Percentiles rank a stretch among this genome's conserved stretches.
Evolutionary conservation across 2,113 vertebrate genomes (phyloP).

Genomic region (Etheostoma cragini): DNA sequence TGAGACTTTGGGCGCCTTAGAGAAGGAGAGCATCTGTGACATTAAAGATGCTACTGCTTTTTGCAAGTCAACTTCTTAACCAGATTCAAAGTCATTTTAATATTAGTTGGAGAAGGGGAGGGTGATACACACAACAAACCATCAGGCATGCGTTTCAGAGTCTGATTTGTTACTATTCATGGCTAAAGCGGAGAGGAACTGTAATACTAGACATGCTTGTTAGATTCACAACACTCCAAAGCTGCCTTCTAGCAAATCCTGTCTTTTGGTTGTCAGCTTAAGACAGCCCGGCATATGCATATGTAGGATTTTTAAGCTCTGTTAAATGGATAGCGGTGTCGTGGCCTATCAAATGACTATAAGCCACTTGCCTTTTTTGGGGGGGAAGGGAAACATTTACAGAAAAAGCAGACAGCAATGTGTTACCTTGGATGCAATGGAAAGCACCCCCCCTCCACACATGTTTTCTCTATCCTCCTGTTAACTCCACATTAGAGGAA

Average conservation of each 20-base stretch:
- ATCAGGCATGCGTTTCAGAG: conserved; percentile 83
- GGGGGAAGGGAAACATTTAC: conserved; percentile 17
- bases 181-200: conserved; percentile 84
- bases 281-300: conserved; percentile 83
- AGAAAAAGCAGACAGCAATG: conserved; percentile 61
- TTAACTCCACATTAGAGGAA: conserved; percentile 66
- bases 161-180: conserved; percentile 85
- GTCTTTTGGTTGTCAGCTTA: conserved; percentile 85
- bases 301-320: conserved; percentile 85
- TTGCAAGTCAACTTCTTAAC: conserved; percentile 82
- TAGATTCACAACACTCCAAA: conserved; percentile 87
- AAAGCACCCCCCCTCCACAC: conserved; percentile 2
- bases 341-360: conserved; percentile 82
- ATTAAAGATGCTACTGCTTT: conserved; percentile 81
- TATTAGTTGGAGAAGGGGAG: conserved; percentile 67
- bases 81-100: conserved; percentile 76
- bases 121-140: conserved; percentile 75
- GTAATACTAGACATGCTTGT: conserved; percentile 85
- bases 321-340: conserved; percentile 86
- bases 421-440: conserved; percentile 49
- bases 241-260: conserved; percentile 82
- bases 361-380: conserved; percentile 77
- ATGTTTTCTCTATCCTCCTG: conserved; percentile 34
- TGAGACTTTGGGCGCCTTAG: conserved; percentile 46
- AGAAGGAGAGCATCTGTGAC: conserved; percentile 67